These are phyloP conservation scores for Calephelis nemesis DNA, from an alignment of 1,140 invertebrate genomes.

Conservation along the genomic window DNA sequence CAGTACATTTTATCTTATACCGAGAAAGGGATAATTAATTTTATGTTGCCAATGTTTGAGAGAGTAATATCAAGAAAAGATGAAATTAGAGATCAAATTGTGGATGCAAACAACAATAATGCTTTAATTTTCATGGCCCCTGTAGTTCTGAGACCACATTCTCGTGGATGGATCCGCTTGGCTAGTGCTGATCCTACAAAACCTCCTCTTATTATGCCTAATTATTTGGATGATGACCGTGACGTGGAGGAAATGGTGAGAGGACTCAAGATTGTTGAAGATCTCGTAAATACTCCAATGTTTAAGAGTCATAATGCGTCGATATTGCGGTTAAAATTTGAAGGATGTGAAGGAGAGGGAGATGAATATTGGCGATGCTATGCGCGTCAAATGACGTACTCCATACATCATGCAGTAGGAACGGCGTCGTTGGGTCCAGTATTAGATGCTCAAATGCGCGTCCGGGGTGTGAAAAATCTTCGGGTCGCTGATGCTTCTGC, in stretches of 20 bases:
- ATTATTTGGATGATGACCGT: conserved; percentile 83
- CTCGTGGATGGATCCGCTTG: conserved; percentile 84
- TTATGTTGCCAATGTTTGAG: conserved; percentile 41
- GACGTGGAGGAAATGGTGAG: conserved; percentile 82
- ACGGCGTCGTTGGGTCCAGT: conserved; percentile 45
- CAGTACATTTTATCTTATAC: conserved; percentile 37
- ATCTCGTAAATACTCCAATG: conserved; percentile 77
- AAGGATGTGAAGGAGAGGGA: conserved; percentile 28
- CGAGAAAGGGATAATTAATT: conserved; percentile 19
- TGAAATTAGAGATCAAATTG: conserved; percentile 55
- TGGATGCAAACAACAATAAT: conserved; percentile 52
- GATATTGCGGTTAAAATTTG: conserved; percentile 32
- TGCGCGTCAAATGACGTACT: conserved; percentile 64
- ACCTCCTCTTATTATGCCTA: conserved; percentile 88
- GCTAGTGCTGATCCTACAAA: conserved; percentile 83
- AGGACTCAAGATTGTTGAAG: conserved; percentile 78
- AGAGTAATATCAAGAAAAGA: conserved; percentile 5
- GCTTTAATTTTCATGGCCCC: conserved; percentile 63
- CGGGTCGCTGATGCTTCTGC: conserved; percentile 71
- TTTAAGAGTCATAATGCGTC: conserved; percentile 64
- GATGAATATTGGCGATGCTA: conserved; percentile 70
- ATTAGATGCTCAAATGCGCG: conserved; percentile 51
- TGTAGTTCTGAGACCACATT: conserved; percentile 84
- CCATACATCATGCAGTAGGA: conserved; percentile 74
- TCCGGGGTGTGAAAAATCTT: conserved; percentile 58